Evolutionary conservation across 2,888 invertebrate genomes (phyloP), one percentile per base, ranked within the genome.

Genomic region (Cataglyphis rosenhaueri): DNA sequence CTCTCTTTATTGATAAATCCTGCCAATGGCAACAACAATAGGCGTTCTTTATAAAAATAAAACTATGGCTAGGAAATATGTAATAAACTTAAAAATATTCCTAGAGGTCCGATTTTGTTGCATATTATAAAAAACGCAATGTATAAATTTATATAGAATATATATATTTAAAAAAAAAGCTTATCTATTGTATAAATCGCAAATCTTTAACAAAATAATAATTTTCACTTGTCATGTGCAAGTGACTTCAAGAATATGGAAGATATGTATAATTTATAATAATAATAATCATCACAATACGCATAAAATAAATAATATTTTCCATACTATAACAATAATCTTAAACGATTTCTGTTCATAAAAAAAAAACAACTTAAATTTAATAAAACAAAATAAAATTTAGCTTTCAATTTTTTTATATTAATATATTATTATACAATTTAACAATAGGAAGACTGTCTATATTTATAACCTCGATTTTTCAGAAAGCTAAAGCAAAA

Each of bases 281-380:
- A 74, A 76, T 38, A 38, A 66, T 52, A 57, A 57, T 8, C 38
- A 57, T 8, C 38, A 15, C 9, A 25, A 32, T 15, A 38, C 5
- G 12, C 15, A 62, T n/a, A 41, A 29, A 15, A 29, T n/a, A 6
- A 21, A 38, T 38, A 12, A 73, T 9, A 52, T 35, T 52, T 75
- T 18, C 3, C 18, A 15, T 35, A 3, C 5, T 15, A 25, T 55
- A 66, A 59, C 12, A 59, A 74, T 52, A 38, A 66, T 12, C 10
- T 64, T 38, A 62, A 18, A 59, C 25, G 35, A 9, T 64, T 74
- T 64, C 21, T n/a, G 15, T 65, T 25, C 18, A 25, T 52, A 75
- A 75, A 75, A 25, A 25, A 1, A 41, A 32, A 32, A 73, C 18
- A 74, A 66, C 65, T 38, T 25, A 25, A 65, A 64, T 12, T 65